phyloP scores from a whole-genome alignment of 2,113 vertebrate species.

The Zosterops hypoxanthus region DNA sequence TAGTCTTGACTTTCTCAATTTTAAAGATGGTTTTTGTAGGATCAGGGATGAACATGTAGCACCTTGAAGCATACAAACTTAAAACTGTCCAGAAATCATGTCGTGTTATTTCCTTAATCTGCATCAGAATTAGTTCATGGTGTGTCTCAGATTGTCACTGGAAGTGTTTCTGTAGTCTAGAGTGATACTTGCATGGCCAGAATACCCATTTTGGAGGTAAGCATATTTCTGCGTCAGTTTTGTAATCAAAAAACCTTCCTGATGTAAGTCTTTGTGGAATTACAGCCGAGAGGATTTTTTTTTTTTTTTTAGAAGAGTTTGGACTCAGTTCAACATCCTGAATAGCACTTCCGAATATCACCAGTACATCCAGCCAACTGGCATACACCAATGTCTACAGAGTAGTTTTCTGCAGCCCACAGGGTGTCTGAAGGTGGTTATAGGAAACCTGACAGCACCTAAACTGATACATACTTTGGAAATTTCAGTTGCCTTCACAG shows the following conservation, averaged over 20 bases:
- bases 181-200: neutral
- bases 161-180: neutral
- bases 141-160: neutral
- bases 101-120: neutral
- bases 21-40: neutral
- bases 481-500: neutral
- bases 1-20: neutral
- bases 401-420: neutral
- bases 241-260: neutral
- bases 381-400: rapidly evolving
- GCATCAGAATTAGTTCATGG: neutral
- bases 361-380: neutral
- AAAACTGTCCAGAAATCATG: neutral
- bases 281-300: neutral
- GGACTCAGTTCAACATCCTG: neutral
- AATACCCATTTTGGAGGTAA: neutral
- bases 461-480: neutral
- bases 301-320: neutral
- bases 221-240: neutral
- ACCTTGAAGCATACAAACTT: neutral
- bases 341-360: neutral
- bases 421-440: neutral
- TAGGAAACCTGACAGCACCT: neutral
- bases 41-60: neutral
- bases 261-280: neutral